Evolutionary conservation across 2,888 invertebrate species (phyloP), one percentile per base, ranked within the genome.

Genomic region (Smittia aterrima): DNA sequence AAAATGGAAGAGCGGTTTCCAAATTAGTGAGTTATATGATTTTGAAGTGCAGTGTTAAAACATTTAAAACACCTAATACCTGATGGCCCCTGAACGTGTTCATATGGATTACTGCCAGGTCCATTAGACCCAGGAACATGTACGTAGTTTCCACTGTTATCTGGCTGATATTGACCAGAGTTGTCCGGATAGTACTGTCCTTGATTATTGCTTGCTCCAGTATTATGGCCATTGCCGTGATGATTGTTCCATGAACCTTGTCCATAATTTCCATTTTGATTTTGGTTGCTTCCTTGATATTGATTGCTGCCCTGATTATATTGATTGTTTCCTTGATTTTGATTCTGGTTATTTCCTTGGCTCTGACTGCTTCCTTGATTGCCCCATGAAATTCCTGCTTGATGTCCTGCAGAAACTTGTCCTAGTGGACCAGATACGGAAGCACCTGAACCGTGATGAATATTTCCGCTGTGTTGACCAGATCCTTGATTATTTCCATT

Each of bases 131-230:
- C 72, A 9, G 66, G 58, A 9, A 24, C 24, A 71, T 75, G 71
- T n/a, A 40, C 18, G 32, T 74, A 66, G 13, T 32, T 53, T 11
- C 47, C 62, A 11, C 64, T 66, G 47, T 47, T 47, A 47, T 54
- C 75, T 27, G 76, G 77, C n/a, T 32, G 13, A 73, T 77, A 77
- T 72, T 75, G 75, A 1, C 76, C 76, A 47, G 75, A 25, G 32
- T 75, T 71, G 25, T 76, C 75, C 4, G 76, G 76, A 4, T 66
- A 38, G 25, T 76, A 75, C 13, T 68, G 32, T 58, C 74, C 74
- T 67, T 67, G 75, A 54, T 74, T 22, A 1, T 11, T 22, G 20
- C 3, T 0, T 41, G 76, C 67, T 2, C 66, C 67, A 32, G 76
- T 75, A 16, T 66, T n/a, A 18, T 58, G 58, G 1, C 58, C 58